Evolutionary conservation across 2,888 invertebrate species (phyloP), one percentile per base, ranked within the genome.

Genomic region (Hemithea aestivaria): DNA sequence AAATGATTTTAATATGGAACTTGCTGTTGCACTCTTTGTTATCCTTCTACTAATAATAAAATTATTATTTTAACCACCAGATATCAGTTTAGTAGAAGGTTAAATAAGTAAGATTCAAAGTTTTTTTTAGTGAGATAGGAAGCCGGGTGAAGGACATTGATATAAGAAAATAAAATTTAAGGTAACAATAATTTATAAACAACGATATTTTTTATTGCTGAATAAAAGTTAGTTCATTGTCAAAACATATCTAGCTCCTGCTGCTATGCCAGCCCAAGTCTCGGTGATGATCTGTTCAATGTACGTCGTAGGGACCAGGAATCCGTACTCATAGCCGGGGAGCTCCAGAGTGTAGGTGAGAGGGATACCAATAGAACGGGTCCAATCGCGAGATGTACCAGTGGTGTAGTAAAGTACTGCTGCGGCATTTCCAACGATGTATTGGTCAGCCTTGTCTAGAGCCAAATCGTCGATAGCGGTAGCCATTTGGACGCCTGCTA

Each of bases 351-450:
- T 92, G 55, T 91, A 92, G 0, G 91, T 85, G 20, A 91, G 73
- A 0, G 89, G 88, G 33, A 91, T 77, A 0, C 88, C 89, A 0
- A 74, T 82, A 7, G 81, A 90, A 48, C 88, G 87, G 0, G 91
- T 90, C 88, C 91, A 93, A 67, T 93, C 93, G 45, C 91, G 89
- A 53, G 92, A 92, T 3, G 91, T 91, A 12, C 93, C 93, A 8
- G 89, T 82, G 0, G 91, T 89, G 40, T 74, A 84, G 63, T 91
- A 91, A 36, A 89, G 74, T 1, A 91, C 73, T 9, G 73, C 62
- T 0, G 90, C 87, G 0, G 90, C 89, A 48, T 87, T 89, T 12
- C 91, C 91, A 7, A 90, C 87, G 11, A 82, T 65, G 58, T 91
- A 91, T 1, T 46, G 59, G 0, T 64, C 59, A 12, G 82, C 76